Base-by-base conservation (phyloP, 2,888 invertebrate genomes). In the Polyommatus icarus region DNA sequence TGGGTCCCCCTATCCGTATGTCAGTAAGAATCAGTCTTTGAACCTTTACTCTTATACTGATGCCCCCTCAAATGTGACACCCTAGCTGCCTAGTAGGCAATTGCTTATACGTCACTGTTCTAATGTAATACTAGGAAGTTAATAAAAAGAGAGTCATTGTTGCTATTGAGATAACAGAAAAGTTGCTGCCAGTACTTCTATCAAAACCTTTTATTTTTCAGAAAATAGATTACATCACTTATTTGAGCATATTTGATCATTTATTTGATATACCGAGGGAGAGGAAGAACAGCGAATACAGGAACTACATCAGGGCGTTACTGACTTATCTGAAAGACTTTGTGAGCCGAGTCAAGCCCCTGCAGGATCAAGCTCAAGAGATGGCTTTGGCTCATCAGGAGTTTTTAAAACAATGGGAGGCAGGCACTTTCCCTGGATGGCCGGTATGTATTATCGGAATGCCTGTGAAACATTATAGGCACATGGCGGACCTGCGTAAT, bases 211-310 rank as follows among this genome's bases (percentile, higher is more conserved):
- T 75, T 78, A 29, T n/a, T 24, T 91, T 91, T 54, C 87, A 96
- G 95, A 97, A 98, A 95, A 96, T 99, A 54, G 99, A 99, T 91
- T 99, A 99, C 90, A 98, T 99, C 76, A 97, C 97, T 0, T 99
- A 99, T 89, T 91, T 99, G 80, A 97, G 97, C 81, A 96, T 97
- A 79, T 99, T 99, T 88, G 99, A 99, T 89, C 98, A 98, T 87
- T 95, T 99, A 20, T 99, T 97, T 89, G 99, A 99, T 85, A 97
- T 99, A 85, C 97, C 99, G 0, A 97, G 97, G 92, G 98, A 98
- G 84, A 95, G 98, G 79, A 98, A 98, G 92, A 98, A 97, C 88
- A 97, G 97, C 78, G 98, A 98, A 83, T 98, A 98, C 87, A 95
- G 97, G 77, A 96, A 96, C 83, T 99, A 99, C 88, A 93, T 99